Evolutionary conservation across 2,113 vertebrate species (phyloP), one percentile per base, ranked within the genome.

Genomic region (Butorides virescens): DNA sequence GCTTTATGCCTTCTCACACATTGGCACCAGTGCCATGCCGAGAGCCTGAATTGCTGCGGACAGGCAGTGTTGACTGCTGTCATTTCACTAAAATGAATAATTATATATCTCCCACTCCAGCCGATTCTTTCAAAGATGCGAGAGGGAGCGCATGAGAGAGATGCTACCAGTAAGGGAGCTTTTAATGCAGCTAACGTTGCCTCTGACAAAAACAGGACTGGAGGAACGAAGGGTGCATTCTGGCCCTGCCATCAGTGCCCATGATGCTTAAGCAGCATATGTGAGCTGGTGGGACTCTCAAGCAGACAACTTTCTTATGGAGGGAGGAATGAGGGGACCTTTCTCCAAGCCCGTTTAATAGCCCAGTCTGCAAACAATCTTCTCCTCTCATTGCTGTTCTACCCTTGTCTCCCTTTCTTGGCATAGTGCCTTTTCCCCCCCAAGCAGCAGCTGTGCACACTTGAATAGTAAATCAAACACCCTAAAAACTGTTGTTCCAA

Each of bases 401-500:
- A 65, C 80, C 83, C 94, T 90, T 89, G 84, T 90, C 84, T 95
- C 91, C 85, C 81, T 83, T 90, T 72, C 97, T 97, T 98, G 98
- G 97, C 97, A 96, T 30, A 4, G 19, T 97, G 97, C 97, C 76
- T 65, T 12, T 17, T 11, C 52, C 55, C 90, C 91, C 67, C 92
- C 78, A 3, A 85, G 94, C 89, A 90, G 92, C 97, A 97, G 98
- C 97, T 97, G 97, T 86, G 83, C 85, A 93, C 93, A 88, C 90
- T 96, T 98, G 97, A 97, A 98, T 97, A 97, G 97, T 97, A 96
- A 98, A 97, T 98, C 97, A 98, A 97, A 96, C 93, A 94, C 97
- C 93, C 95, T 95, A 77, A 94, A 96, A 97, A 96, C 92, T 83
- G 93, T 95, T 78, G 79, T 95, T 82, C 90, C 92, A 94, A 96